Conservation (phyloP, 2,888 invertebrate species). For the Biston stratarius region DNA sequence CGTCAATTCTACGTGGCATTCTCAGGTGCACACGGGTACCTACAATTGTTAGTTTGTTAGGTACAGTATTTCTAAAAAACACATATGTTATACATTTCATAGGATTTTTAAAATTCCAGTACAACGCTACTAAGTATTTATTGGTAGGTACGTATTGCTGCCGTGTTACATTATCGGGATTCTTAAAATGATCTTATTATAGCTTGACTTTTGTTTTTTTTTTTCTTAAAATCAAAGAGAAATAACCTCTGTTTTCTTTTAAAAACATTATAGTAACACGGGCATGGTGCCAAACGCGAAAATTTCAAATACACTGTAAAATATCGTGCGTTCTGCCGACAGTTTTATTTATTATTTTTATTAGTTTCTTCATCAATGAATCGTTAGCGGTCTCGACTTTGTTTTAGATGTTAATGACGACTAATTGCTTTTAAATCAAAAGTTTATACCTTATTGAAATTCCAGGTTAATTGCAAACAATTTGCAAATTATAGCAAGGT, state of each 20-base stretch:
- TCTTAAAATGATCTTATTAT: slow-evolving; percentile 7
- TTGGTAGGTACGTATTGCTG: background rate
- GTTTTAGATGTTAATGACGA: slow-evolving; percentile 21
- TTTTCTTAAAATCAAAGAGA: slow-evolving; percentile 39
- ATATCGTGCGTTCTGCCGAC: slow-evolving; percentile 49
- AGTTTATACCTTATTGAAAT: slow-evolving; percentile 11
- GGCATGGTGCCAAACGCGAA: slow-evolving; percentile 67
- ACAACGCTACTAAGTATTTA: background rate
- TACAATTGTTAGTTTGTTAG: background rate
- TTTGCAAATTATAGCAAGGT: background rate
- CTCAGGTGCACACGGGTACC: background rate
- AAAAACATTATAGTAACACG: slow-evolving; percentile 60
- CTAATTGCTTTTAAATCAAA: slow-evolving; percentile 15
- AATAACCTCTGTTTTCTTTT: slow-evolving; percentile 61
- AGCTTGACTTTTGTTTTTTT: slow-evolving; percentile 1
- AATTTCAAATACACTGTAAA: slow-evolving; percentile 64
- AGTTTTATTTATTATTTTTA: slow-evolving; percentile 47
- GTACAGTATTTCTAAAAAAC: too few species aligned
- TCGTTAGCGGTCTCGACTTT: slow-evolving; percentile 24
- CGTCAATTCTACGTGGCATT: background rate
- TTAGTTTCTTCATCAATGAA: slow-evolving; percentile 34
- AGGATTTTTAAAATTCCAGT: too few species aligned
- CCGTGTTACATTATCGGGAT: background rate
- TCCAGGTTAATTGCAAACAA: slow-evolving; percentile 13
- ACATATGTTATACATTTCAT: too few species aligned